Evolutionary conservation across 2,797 vertebrate species (phyloP).

Genomic region (Lutjanus argentimaculatus): DNA sequence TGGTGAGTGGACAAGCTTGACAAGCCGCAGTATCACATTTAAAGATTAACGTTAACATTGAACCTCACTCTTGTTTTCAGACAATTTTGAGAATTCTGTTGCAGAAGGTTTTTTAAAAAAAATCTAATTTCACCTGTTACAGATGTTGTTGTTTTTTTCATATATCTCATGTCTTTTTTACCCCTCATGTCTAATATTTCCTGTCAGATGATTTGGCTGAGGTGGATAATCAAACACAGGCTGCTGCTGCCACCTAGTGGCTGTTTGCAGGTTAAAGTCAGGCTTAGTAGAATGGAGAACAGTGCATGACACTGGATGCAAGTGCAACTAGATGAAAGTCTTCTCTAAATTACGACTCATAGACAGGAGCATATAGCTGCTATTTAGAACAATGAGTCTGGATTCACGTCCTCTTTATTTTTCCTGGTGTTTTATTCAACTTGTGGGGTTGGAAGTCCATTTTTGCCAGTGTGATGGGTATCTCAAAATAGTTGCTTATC

Average conservation of each 20-base stretch:
- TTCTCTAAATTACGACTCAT: neutral
- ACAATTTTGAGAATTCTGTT: neutral
- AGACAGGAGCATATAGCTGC: neutral
- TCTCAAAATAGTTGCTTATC: too few species aligned
- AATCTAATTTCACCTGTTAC: neutral
- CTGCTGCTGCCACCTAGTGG: slow-evolving; percentile 69
- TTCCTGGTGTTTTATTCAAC: neutral
- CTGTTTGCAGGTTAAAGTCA: neutral
- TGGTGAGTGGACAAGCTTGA: too few species aligned
- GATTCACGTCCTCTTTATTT: neutral
- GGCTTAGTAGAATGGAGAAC: neutral
- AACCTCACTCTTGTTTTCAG: neutral
- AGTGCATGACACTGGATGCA: neutral
- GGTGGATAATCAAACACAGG: slow-evolving; percentile 9
- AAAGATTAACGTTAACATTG: neutral
- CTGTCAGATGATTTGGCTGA: neutral
- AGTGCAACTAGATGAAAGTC: neutral
- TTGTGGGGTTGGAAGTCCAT: too few species aligned
- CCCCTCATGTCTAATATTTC: slow-evolving; percentile 17
- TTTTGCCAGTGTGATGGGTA: too few species aligned
- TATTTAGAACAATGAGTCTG: neutral
- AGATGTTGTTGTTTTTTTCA: neutral
- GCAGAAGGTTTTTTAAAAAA: neutral
- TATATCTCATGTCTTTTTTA: too few species aligned
- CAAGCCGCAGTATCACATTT: neutral